phyloP scores from a whole-genome alignment of 2,113 vertebrate species.

The Drymodes brunneopygia region DNA sequence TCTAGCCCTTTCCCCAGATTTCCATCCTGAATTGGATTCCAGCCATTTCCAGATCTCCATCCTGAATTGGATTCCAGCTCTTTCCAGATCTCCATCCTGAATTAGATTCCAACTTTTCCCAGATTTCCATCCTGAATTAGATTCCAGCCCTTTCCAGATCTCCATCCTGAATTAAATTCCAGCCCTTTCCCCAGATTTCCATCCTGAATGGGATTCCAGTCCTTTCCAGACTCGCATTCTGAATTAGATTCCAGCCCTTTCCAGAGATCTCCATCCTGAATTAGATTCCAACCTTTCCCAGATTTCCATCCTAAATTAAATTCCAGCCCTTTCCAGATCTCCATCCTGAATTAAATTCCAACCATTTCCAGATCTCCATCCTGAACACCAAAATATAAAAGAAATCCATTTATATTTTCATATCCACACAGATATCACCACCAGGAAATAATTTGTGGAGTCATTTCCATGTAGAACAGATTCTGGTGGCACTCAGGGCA shows the following conservation, averaged over 20 bases:
- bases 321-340: neutral
- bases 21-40: neutral
- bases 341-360: neutral
- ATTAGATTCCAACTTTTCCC: neutral
- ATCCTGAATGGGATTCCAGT: accelerated
- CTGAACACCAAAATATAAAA: neutral
- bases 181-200: neutral
- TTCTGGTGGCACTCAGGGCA: neutral
- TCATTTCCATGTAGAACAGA: neutral
- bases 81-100: neutral
- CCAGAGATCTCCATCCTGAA: neutral
- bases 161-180: neutral
- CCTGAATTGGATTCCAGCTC: accelerated
- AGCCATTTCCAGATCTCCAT: neutral
- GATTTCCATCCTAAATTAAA: neutral
- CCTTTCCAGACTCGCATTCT: neutral
- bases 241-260: neutral
- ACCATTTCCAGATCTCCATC: neutral
- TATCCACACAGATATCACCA: neutral
- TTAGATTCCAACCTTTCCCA: neutral
- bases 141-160: neutral
- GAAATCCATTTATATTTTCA: neutral
- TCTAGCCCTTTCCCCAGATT: neutral
- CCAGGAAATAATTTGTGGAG: neutral
- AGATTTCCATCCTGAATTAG: neutral